Evolutionary conservation across 2,797 vertebrate species (phyloP), one percentile per base, ranked within the genome.

Genomic region (Pseudomugil tenellus): DNA sequence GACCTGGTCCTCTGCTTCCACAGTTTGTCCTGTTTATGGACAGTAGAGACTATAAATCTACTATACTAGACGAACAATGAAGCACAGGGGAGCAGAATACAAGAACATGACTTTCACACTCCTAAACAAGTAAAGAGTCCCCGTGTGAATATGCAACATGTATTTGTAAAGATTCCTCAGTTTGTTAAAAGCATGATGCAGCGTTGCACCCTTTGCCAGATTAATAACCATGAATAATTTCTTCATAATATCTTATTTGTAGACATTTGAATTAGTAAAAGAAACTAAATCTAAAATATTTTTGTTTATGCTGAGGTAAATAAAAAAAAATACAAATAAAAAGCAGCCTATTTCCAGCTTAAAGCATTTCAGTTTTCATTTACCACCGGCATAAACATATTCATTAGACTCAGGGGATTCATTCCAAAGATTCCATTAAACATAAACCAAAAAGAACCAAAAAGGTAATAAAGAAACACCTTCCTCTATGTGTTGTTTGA

Each of bases 21-120:
- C 84, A 57, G 64, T 76, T 67, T 67, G 74, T 80, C 79, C 70
- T 64, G 31, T 80, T 84, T 82, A 84, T 76, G 64, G 67, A 81
- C 77, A 74, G 79, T 49, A 13, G 23, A 65, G 76, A 64, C 54
- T 64, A 48, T 84, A 85, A 85, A 85, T 84, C 83, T 35, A 48
- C 43, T 48, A 60, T 56, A 48, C 25, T 17, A 46, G 25, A 48
- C 41, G 72, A 55, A 19, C 29, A 54, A 61, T 23, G 60, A 79
- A 54, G 52, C 55, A 79, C 53, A 13, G 35, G 66, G 59, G 68
- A 49, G 67, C 63, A 28, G 62, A 51, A 21, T 21, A 41, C 19
- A n/a, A 23, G 39, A n/a, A 17, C 46, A 54, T 56, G 4, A 49
- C 54, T 28, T 55, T 64, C 37, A 58, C 17, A 39, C 31, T 6